Percentiles rank a stretch among this genome's conserved stretches.
phyloP scores from a whole-genome alignment of 2,113 vertebrate species.

The Axis porcinus region DNA sequence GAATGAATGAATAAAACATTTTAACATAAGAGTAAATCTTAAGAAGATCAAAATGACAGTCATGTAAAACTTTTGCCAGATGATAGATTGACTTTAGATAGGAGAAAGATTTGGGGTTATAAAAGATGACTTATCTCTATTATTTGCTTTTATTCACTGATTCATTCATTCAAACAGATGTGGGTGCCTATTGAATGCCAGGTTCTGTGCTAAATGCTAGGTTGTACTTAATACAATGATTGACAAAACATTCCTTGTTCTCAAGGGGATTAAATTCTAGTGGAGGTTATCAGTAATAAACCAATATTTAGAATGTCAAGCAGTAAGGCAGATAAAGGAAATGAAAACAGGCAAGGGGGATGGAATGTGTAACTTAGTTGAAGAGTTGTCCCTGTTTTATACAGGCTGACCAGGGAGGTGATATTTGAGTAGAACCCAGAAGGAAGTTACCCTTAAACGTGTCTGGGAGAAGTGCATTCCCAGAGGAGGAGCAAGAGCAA shows the following conservation, averaged over 20 bases:
- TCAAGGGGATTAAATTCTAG: background rate
- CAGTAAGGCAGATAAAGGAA: background rate
- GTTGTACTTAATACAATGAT: background rate
- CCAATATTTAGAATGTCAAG: background rate
- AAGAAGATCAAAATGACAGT: background rate
- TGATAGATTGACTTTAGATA: background rate
- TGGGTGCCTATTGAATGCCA: background rate
- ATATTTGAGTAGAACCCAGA: background rate
- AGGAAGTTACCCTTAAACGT: background rate
- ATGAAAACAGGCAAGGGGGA: background rate
- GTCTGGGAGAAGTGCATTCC: background rate
- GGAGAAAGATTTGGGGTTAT: background rate
- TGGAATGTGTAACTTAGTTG: background rate
- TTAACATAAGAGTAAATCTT: background rate
- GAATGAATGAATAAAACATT: background rate
- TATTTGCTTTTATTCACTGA: background rate
- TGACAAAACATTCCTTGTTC: background rate
- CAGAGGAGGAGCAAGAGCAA: background rate
- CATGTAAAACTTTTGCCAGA: background rate
- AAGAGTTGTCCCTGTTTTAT: background rate
- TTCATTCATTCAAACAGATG: background rate
- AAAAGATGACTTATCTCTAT: background rate
- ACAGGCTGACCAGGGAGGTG: background rate
- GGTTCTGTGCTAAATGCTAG: slow-evolving; percentile 10
- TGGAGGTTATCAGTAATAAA: background rate